Conservation (phyloP, 2,888 invertebrate genomes). For the Agrypnus murinus region DNA sequence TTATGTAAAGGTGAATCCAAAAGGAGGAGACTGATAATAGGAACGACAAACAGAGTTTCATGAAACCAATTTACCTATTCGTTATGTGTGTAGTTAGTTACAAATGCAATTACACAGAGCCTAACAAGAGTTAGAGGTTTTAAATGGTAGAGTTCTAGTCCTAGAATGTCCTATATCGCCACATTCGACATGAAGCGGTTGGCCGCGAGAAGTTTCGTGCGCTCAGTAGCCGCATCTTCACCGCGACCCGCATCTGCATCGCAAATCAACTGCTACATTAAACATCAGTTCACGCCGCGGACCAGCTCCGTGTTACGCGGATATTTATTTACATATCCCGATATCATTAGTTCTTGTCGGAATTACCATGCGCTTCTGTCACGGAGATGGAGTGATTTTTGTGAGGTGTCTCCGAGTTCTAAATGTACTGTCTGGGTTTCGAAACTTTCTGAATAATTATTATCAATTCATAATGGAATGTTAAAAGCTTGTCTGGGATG, state of each 20-base stretch:
- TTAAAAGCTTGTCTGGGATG: conserved; percentile 37
- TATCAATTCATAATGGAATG: conserved; percentile 38
- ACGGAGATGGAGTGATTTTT: conserved; percentile 56
- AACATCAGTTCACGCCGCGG: conserved; percentile 66
- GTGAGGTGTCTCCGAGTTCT: conserved; percentile 49
- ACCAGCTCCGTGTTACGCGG: conserved; percentile 63
- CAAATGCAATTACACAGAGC: conserved; percentile 33
- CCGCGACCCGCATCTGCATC: conserved; percentile 61
- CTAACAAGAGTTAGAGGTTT: conserved; percentile 37
- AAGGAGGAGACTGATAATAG: too few species aligned
- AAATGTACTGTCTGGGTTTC: conserved; percentile 50
- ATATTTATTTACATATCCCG: conserved; percentile 66
- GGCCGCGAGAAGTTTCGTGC: conserved; percentile 57
- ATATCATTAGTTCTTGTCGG: conserved; percentile 66
- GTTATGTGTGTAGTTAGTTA: conserved; percentile 13
- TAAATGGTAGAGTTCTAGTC: conserved; percentile 47
- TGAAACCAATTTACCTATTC: neutral
- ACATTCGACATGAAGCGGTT: conserved; percentile 51
- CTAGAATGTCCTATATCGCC: conserved; percentile 49
- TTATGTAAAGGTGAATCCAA: too few species aligned
- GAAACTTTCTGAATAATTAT: conserved; percentile 52
- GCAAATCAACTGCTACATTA: conserved; percentile 67
- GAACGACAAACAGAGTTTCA: too few species aligned
- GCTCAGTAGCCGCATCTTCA: conserved; percentile 55
- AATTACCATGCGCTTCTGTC: conserved; percentile 61